Evolutionary conservation across 2,797 vertebrate species (phyloP), one percentile per base, ranked within the genome.

Genomic region (Aldrovandia affinis): DNA sequence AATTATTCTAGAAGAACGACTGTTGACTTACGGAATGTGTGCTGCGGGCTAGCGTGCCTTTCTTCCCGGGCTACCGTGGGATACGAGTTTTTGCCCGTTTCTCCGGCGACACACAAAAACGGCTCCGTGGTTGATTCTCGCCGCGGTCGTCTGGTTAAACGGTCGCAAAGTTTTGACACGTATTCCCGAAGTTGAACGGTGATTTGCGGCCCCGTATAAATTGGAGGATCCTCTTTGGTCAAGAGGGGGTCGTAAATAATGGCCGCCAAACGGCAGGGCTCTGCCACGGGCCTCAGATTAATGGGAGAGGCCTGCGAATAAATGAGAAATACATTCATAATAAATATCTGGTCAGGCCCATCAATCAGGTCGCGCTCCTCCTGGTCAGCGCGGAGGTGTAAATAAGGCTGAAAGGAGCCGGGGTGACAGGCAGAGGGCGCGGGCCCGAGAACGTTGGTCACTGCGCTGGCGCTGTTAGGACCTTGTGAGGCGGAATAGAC

Each of bases 171-270:
- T 81, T 50, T 68, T 86, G 87, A 82, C n/a, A 54, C 57, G 33
- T 52, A 30, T 28, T 81, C 84, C 83, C 63, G 14, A 89, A 89
- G 86, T 88, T 84, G 86, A 80, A 28, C 59, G 81, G 80, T 91
- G 92, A 94, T 94, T 93, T 94, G 94, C 90, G 80, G 86, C 47
- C 0, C 28, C 33, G 90, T 86, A 87, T 91, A 92, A 93, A 94
- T 92, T 93, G 90, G 89, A 92, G 92, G 92, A 91, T 89, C 88
- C 84, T 44, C 85, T 77, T 80, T 85, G 91, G 90, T 92, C 88
- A 91, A 92, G 92, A 87, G 85, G 78, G 83, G 87, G 88, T 92
- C 89, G 87, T 93, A 93, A 94, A 94, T 88, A 90, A 88, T 82
- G 83, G 65, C 47, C 80, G 86, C 86, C 83, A 86, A 91, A 25